These are phyloP conservation scores for Gulo gulo DNA, from an alignment of 2,113 vertebrate species.

Conservation along the genomic window DNA sequence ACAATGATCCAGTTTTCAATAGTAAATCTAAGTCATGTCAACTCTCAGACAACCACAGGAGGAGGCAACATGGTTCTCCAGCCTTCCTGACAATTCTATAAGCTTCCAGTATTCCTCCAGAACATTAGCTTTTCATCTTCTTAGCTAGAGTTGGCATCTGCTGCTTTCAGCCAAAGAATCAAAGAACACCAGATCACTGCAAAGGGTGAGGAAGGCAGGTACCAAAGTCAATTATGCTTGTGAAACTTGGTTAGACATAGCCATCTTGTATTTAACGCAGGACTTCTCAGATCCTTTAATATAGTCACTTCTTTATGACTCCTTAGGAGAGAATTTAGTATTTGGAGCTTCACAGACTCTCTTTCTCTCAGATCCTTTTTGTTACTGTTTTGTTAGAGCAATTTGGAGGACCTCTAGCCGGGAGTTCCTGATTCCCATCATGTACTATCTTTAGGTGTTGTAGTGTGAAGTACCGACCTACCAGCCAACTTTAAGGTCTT, in stretches of 20 bases:
- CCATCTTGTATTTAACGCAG: background rate
- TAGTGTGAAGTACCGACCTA: background rate
- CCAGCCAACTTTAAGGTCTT: background rate
- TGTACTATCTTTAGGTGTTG: background rate
- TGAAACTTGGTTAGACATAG: background rate
- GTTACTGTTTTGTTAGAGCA: background rate
- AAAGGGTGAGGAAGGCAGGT: fast-evolving
- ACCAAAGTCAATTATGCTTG: background rate
- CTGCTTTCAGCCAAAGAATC: background rate
- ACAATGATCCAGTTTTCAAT: background rate
- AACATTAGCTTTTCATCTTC: background rate
- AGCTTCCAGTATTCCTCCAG: background rate
- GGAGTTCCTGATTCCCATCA: background rate
- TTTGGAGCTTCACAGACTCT: background rate
- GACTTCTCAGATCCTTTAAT: background rate
- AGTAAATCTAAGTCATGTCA: background rate
- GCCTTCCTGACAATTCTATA: background rate
- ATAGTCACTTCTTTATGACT: background rate
- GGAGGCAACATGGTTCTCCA: background rate
- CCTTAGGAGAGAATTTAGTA: background rate
- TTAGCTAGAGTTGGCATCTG: background rate
- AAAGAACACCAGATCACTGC: background rate
- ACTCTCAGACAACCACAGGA: background rate
- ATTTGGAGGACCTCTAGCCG: background rate
- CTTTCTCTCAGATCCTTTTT: background rate